Evolutionary conservation across 2,113 vertebrate species (phyloP).

Genomic region (Spea multiplicata): DNA sequence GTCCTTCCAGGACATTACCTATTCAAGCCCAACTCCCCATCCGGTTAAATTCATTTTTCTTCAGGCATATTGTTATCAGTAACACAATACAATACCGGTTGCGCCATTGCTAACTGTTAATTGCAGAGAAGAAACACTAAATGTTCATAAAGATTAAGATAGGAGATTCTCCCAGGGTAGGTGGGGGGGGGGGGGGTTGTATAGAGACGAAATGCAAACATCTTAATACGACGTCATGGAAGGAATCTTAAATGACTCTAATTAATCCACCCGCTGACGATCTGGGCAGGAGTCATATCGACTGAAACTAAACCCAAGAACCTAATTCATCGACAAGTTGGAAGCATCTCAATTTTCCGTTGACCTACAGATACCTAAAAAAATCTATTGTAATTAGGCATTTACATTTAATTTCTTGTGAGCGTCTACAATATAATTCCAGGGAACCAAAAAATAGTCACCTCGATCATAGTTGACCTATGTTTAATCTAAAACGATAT

Average conservation of each 20-base stretch:
- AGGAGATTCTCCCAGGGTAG: conserved; percentile 7
- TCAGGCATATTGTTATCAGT: conserved; percentile 19
- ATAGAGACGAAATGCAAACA: conserved; percentile 7
- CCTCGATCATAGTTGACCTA: too few species aligned
- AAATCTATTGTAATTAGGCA: conserved; percentile 39
- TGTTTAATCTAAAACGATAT: too few species aligned
- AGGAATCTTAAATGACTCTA: conserved; percentile 42
- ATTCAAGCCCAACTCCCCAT: background rate
- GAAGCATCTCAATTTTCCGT: conserved; percentile 31
- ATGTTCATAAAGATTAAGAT: background rate
- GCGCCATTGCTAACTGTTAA: conserved; percentile 20
- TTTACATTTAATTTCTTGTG: conserved; percentile 2
- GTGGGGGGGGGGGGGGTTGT: background rate
- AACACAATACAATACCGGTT: conserved; percentile 16
- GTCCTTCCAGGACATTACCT: conserved; percentile 17
- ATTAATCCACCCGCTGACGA: conserved; percentile 45
- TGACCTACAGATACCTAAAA: conserved; percentile 19
- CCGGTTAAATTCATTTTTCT: too few species aligned
- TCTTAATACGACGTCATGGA: conserved; percentile 29
- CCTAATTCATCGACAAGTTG: conserved; percentile 19
- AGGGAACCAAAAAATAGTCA: too few species aligned
- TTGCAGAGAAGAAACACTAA: conserved; percentile 15
- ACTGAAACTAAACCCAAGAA: conserved; percentile 12
- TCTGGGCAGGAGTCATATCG: conserved; percentile 11
- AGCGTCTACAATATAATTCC: too few species aligned